Base-by-base conservation (phyloP, 23 tunicate species). In the Phallusia fumigata region DNA sequence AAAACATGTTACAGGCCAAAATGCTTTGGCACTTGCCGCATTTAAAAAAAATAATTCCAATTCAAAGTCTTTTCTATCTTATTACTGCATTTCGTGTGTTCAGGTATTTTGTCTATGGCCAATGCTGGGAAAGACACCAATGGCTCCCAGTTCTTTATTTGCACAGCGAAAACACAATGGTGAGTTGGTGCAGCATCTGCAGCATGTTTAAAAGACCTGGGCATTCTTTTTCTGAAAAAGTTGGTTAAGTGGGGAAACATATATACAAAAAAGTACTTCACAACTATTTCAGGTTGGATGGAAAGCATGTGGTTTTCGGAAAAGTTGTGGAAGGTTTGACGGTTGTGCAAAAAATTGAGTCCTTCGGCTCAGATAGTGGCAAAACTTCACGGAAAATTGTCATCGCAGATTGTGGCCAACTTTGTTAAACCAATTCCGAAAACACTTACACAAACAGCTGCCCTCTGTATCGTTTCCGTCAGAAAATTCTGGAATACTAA, bases 81-180 rank as follows among this genome's bases (percentile, higher is more conserved):
- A n/a, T n/a, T n/a, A n/a, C n/a, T n/a, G n/a, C n/a, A n/a, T n/a
- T 40, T 40, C 10, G 47, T 40, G 47, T 40, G 47, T 40, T 5
- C 2, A 85, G 88, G 99, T 0, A 89, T 84, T 81, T 79, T 96
- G 1, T 96, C 99, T 35, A 96, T 96, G 99, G 99, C 99, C 19
- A 96, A 96, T 78, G 96, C 99, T 33, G 99, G 99, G 32, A 84
- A 92, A 5, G 80, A 96, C 75, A 96, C 99, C 50, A 96, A 96
- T 69, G 99, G 99, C 35, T 88, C 93, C 18, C 99, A 96, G 64
- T 96, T 96, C 53, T 96, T 96, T 82, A 49, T 96, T 32, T 96
- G 99, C 88, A 96, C 99, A 0, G 88, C 83, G 0, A 81, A 88
- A 72, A 96, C 99, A 19, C n/a, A 80, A 1, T 96, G 99, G 99